Conservation (phyloP, 1,140 invertebrate genomes). For the Drosophila orosa region DNA sequence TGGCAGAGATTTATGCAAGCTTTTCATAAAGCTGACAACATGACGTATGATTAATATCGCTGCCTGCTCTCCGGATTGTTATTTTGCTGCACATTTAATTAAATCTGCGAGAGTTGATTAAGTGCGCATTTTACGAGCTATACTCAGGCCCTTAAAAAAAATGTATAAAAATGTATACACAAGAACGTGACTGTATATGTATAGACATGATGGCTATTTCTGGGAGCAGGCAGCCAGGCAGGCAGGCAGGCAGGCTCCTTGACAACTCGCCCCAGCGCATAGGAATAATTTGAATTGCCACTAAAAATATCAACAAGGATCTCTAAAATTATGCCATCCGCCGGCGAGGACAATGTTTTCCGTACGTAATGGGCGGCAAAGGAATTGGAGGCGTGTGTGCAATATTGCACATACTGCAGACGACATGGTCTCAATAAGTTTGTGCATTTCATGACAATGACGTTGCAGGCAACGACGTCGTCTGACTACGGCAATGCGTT, state of each 20-base stretch:
- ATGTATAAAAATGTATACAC: constrained; percentile 4
- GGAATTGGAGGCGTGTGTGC: constrained; percentile 21
- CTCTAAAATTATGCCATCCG: constrained; percentile 57
- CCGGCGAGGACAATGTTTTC: constrained; percentile 3
- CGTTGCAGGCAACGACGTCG: constrained; percentile 26
- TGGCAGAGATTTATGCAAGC: constrained; percentile 70
- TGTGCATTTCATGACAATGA: constrained; percentile 71
- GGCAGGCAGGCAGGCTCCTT: constrained; percentile 11
- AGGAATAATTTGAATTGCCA: constrained; percentile 58
- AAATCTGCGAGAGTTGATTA: constrained; percentile 58
- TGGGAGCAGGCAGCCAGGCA: constrained; percentile 16
- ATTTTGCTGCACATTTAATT: constrained; percentile 62
- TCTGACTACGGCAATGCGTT: constrained; percentile 25
- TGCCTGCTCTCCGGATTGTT: constrained; percentile 13
- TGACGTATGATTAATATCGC: constrained; percentile 77
- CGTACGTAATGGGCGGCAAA: background rate
- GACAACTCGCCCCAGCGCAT: constrained; percentile 21
- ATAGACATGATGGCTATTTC: constrained; percentile 45
- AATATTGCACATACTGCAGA: constrained; percentile 53
- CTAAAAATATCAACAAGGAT: constrained; percentile 69
- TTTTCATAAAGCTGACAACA: constrained; percentile 76
- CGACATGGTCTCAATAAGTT: constrained; percentile 71
- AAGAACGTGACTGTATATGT: background rate
- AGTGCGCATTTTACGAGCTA: constrained; percentile 54
- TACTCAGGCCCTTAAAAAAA: constrained; percentile 10